phyloP scores from a whole-genome alignment of 2,888 invertebrate species.

The Blera fallax region DNA sequence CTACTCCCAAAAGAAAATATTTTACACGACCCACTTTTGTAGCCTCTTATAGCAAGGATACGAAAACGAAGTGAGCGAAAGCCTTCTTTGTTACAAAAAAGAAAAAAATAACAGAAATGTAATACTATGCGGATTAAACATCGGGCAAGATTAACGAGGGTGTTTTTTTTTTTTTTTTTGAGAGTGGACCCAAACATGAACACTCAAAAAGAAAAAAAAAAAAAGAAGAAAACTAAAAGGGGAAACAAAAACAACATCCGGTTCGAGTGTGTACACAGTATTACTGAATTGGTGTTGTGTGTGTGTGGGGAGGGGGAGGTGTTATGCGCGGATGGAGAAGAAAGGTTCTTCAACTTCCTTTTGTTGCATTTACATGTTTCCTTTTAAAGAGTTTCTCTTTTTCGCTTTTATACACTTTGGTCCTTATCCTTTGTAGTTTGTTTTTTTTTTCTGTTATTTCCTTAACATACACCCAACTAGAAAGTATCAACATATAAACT shows the following conservation, averaged over 20 bases:
- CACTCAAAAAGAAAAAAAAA: neutral
- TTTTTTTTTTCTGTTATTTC: neutral
- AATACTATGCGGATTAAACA: conserved; percentile 50
- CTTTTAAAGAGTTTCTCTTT: conserved; percentile 25
- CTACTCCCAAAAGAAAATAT: conserved; percentile 7
- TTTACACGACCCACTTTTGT: conserved; percentile 34
- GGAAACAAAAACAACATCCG: conserved; percentile 27
- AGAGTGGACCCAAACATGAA: conserved; percentile 1
- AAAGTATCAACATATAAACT: neutral
- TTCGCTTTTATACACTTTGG: conserved; percentile 2
- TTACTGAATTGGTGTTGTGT: neutral
- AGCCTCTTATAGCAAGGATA: neutral
- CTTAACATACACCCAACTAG: neutral
- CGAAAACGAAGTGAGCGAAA: conserved; percentile 11
- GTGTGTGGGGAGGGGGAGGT: neutral
- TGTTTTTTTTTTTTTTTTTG: too few species aligned
- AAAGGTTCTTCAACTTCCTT: neutral
- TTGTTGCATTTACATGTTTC: conserved; percentile 56
- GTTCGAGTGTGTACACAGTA: conserved; percentile 17
- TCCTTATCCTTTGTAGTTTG: conserved; percentile 26
- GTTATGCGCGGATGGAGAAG: neutral
- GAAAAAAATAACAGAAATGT: conserved; percentile 13
- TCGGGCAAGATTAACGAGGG: conserved; percentile 45
- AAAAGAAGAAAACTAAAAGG: neutral
- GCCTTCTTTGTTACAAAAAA: neutral